These are phyloP conservation scores for Schizothorax lantsangensis DNA, from an alignment of 2,797 vertebrate species.

Conservation along the genomic window DNA sequence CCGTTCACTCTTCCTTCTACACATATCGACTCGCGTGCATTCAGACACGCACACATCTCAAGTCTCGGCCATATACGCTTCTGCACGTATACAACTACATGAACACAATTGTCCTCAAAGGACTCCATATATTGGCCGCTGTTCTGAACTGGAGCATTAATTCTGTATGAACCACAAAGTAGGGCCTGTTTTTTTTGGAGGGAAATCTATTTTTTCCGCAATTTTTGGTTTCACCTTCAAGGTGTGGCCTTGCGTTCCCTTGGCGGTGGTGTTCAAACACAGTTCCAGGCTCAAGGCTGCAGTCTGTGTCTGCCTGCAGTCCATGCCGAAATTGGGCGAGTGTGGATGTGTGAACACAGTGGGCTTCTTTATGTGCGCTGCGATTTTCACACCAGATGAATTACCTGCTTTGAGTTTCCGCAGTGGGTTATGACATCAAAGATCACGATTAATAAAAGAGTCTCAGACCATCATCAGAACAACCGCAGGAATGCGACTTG, in stretches of 20 bases:
- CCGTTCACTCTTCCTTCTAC: slow-evolving; percentile 55
- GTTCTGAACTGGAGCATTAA: neutral
- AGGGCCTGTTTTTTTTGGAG: neutral
- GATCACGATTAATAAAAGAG: slow-evolving; percentile 70
- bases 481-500: slow-evolving; percentile 58
- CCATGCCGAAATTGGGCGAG: slow-evolving; percentile 7
- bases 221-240: slow-evolving; percentile 34
- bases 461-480: slow-evolving; percentile 65
- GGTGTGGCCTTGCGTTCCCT: slow-evolving; percentile 15
- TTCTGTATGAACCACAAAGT: neutral
- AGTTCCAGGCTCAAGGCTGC: slow-evolving; percentile 28
- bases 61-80: slow-evolving; percentile 49
- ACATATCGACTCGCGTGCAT: slow-evolving; percentile 54
- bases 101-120: slow-evolving; percentile 34
- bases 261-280: slow-evolving; percentile 35
- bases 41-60: slow-evolving; percentile 64
- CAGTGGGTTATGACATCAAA: slow-evolving; percentile 62
- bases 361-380: slow-evolving; percentile 24
- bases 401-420: slow-evolving; percentile 62
- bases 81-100: slow-evolving; percentile 67
- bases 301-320: slow-evolving; percentile 24
- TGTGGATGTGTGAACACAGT: slow-evolving; percentile 47
- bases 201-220: slow-evolving; percentile 34
- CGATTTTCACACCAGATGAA: slow-evolving; percentile 63
- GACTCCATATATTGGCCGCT: neutral